A percentile compares a stretch with the other conserved stretches of the same genome.
Evolutionary conservation across 2,888 invertebrate species (phyloP).

Genomic region (Ernsta delagoae): DNA sequence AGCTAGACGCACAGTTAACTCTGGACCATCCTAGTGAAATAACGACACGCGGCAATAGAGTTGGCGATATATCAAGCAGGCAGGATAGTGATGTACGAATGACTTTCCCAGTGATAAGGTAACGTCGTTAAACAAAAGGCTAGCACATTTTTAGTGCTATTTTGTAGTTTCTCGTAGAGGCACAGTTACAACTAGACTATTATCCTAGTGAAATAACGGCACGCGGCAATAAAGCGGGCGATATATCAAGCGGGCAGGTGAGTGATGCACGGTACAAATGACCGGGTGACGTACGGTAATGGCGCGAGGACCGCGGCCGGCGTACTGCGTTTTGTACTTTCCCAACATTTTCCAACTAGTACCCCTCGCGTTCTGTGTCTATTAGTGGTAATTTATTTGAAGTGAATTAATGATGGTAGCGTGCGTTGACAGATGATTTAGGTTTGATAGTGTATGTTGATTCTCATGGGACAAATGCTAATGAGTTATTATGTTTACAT

Average conservation of each 20-base stretch:
- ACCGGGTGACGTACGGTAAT: conserved; percentile 55
- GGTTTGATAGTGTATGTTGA: neutral
- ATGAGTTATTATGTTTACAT: no score
- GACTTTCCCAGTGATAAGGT: no score
- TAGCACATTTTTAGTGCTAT: no score
- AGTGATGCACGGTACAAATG: conserved; percentile 53
- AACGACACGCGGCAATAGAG: no score
- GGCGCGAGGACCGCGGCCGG: conserved; percentile 42
- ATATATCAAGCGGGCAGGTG: conserved; percentile 49
- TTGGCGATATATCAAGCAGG: no score
- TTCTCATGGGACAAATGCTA: conserved; percentile 11
- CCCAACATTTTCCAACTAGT: conserved; percentile 27
- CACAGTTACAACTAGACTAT: neutral
- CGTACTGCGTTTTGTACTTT: conserved; percentile 27
- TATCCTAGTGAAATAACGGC: conserved; percentile 26
- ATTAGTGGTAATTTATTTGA: conserved; percentile 35
- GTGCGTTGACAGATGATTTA: conserved; percentile 31
- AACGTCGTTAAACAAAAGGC: no score
- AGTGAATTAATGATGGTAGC: conserved; percentile 23
- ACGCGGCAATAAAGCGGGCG: conserved; percentile 31
- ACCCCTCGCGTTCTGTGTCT: conserved; percentile 23
- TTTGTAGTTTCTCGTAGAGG: no score
- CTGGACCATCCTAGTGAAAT: no score
- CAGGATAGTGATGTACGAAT: no score
- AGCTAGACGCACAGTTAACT: no score